A percentile compares a stretch with the other conserved stretches of the same genome.
These are phyloP conservation scores for Pimpla rufipes DNA, from an alignment of 2,888 invertebrate genomes.

Conservation along the genomic window DNA sequence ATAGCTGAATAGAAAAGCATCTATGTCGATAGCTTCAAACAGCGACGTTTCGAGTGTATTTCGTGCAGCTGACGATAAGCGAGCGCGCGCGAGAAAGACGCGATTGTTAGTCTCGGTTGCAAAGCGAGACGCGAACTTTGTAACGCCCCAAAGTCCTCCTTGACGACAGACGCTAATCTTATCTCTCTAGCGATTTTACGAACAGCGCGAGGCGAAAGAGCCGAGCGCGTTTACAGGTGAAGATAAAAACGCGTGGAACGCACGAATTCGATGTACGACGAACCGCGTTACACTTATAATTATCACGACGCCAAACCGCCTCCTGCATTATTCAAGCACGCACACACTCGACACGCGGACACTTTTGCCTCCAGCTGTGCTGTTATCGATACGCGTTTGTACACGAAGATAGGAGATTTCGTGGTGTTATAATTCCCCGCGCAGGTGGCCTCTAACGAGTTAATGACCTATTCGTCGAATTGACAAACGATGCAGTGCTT, in stretches of 20 bases:
- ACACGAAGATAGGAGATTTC: background rate
- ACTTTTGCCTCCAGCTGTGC: background rate
- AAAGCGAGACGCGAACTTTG: slow-evolving; percentile 48
- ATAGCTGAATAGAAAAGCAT: background rate
- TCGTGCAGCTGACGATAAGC: no score
- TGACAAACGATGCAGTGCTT: slow-evolving; percentile 11
- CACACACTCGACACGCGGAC: background rate
- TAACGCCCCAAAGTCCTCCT: slow-evolving; percentile 41
- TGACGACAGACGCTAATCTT: slow-evolving; percentile 47
- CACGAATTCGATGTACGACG: background rate
- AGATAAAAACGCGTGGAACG: background rate
- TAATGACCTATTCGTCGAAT: slow-evolving; percentile 9
- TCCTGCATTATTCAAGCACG: background rate
- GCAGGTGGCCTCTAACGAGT: background rate
- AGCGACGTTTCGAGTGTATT: no score
- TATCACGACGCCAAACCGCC: background rate
- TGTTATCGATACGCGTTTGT: background rate
- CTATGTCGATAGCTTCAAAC: background rate
- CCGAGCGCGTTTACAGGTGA: background rate
- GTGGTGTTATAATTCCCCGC: background rate
- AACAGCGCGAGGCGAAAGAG: background rate
- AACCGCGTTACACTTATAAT: background rate
- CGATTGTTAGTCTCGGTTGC: background rate
- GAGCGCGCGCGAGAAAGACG: background rate
- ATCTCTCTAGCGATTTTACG: slow-evolving; percentile 26